These are phyloP conservation scores for Asarcornis scutulata DNA, from an alignment of 2,113 vertebrate genomes.

Conservation along the genomic window DNA sequence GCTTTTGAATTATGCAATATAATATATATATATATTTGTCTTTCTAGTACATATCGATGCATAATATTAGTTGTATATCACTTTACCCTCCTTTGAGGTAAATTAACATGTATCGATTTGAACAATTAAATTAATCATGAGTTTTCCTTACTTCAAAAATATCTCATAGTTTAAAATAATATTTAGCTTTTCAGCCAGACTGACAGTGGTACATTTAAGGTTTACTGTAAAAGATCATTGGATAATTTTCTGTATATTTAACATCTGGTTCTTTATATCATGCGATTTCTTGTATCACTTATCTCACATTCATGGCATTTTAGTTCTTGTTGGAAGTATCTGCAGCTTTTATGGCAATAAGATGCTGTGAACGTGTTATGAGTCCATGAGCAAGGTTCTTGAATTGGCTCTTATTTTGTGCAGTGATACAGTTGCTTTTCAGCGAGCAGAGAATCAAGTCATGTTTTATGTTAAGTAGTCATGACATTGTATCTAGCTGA, in stretches of 20 bases:
- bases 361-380: neutral
- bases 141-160: neutral
- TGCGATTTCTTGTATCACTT: neutral
- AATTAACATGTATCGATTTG: neutral
- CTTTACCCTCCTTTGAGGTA: neutral
- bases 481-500: constrained; percentile 58
- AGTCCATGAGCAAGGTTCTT: neutral
- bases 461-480: constrained; percentile 58
- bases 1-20: neutral
- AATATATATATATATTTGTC: too few relatives aligned
- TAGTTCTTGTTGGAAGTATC: neutral
- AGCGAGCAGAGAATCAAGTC: neutral
- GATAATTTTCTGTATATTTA: neutral
- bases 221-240: neutral
- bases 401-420: neutral
- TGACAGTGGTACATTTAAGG: neutral
- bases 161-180: neutral
- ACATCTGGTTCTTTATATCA: neutral
- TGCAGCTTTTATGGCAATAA: constrained; percentile 1
- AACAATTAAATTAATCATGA: neutral
- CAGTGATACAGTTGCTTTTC: constrained; percentile 28
- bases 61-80: neutral
- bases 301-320: neutral
- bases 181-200: neutral
- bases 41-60: neutral